Percentiles rank a stretch among this genome's conserved stretches.
Evolutionary conservation across 2,113 vertebrate genomes (phyloP).

Genomic region (Zosterops borbonicus): DNA sequence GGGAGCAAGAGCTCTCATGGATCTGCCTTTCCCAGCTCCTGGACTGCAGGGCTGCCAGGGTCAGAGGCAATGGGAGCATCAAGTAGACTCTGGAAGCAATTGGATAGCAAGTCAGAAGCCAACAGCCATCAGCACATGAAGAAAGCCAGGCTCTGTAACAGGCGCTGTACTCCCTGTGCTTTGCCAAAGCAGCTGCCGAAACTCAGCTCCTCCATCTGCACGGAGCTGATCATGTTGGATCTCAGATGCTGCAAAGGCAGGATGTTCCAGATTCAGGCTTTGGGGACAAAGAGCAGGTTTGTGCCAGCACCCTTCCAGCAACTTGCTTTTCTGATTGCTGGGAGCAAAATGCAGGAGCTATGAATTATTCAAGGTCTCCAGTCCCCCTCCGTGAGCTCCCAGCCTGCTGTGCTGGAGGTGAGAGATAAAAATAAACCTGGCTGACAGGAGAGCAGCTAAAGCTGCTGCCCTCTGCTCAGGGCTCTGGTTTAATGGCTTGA

Average conservation of each 20-base stretch:
- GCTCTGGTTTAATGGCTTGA: neutral
- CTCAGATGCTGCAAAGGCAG: rapidly evolving
- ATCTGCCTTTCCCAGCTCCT: neutral
- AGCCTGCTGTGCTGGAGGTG: neutral
- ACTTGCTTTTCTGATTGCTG: rapidly evolving
- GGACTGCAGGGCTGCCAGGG: neutral
- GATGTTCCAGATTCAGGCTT: neutral
- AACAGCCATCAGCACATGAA: neutral
- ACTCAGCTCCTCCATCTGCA: neutral
- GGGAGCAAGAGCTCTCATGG: neutral
- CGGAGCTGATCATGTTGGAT: neutral
- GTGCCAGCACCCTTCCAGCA: neutral
- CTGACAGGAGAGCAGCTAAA: neutral
- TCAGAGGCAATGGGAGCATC: rapidly evolving
- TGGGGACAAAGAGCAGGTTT: neutral
- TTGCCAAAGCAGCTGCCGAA: neutral
- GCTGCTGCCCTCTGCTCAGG: neutral
- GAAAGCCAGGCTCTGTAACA: neutral
- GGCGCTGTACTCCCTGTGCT: neutral
- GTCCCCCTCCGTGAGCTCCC: neutral
- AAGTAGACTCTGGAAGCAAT: neutral
- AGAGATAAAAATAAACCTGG: neutral
- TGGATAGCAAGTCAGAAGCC: neutral
- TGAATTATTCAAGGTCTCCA: conserved; percentile 18
- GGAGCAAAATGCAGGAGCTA: neutral